These are phyloP conservation scores for Ptilorrhoa leucosticta DNA, from an alignment of 2,113 vertebrate species.

Conservation along the genomic window DNA sequence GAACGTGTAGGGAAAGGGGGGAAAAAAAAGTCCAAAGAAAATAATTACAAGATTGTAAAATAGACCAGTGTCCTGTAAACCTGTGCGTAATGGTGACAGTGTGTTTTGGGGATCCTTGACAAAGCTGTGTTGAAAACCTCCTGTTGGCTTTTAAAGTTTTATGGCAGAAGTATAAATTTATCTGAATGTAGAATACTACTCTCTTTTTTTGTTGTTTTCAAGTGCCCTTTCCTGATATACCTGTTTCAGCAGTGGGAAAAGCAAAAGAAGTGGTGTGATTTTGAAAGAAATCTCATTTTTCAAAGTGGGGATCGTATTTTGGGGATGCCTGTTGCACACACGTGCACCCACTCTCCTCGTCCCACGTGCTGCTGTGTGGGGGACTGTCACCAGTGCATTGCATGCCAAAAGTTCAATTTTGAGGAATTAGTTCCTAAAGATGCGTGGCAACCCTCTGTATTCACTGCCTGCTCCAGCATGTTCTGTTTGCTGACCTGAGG, in stretches of 20 bases:
- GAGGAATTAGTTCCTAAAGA: background rate
- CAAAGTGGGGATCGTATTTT: background rate
- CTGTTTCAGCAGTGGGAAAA: background rate
- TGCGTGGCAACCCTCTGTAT: background rate
- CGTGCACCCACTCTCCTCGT: background rate
- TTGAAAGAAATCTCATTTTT: background rate
- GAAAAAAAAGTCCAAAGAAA: background rate
- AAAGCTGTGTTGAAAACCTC: background rate
- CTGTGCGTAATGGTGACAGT: background rate
- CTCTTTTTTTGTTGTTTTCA: background rate
- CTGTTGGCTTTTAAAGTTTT: conserved; percentile 2
- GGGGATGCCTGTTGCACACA: background rate
- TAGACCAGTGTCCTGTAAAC: background rate
- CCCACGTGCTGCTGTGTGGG: background rate
- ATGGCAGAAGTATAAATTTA: background rate
- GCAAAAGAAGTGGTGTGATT: background rate
- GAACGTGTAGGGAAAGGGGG: accelerated
- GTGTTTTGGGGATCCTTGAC: background rate
- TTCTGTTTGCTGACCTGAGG: background rate
- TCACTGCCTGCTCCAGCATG: background rate
- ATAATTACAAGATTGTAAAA: background rate
- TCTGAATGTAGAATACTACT: background rate
- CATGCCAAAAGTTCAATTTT: background rate
- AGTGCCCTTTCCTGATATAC: background rate
- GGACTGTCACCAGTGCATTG: background rate